Base-by-base conservation (phyloP, 2,888 invertebrate genomes). In the Polyploca ridens region DNA sequence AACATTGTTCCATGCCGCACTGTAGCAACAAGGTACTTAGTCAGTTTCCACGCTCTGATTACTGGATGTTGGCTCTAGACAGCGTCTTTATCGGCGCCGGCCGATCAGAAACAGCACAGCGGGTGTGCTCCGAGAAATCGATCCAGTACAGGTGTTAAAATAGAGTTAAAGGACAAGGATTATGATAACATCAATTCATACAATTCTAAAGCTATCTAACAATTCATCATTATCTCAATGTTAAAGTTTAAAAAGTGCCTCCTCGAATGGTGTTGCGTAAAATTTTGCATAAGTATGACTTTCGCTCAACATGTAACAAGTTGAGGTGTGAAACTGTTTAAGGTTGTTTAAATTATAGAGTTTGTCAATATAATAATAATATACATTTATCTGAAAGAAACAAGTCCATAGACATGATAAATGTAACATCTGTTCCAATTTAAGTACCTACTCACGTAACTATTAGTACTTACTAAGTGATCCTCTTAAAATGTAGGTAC, bases 31-130 rank as follows among this genome's bases (percentile, higher is more conserved):
- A 86, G 84, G 88, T 88, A 89, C 87, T 85, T 78, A 83, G 84
- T 90, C 91, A 92, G 93, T 90, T 93, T 91, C 91, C 93, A 94
- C 94, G 94, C 93, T 94, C 94, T 94, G 91, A 93, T 94, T 91
- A 91, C 83, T 93, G 94, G 94, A 92, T 94, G 92, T 94, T 94
- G 94, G 91, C 94, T 93, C 91, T 90, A 92, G 91, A 91, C 90
- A 88, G 85, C 88, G 88, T 91, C 92, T 91, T 89, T 93, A 93
- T 93, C 91, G 90, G 85, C 84, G 86, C 84, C 46, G 54, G 19
- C 54, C 84, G 88, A 94, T 94, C 93, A 90, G 90, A 88, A 87
- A 87, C 83, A 81, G 78, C 83, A 76, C 78, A 76, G 79, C 76
- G 78, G 81, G 82, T 81, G 82, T 81, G 81, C 75, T 79, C 80